Evolutionary conservation across 1,140 invertebrate species (phyloP), one percentile per base, ranked within the genome.

Genomic region (Zeugodacus cucurbitae): DNA sequence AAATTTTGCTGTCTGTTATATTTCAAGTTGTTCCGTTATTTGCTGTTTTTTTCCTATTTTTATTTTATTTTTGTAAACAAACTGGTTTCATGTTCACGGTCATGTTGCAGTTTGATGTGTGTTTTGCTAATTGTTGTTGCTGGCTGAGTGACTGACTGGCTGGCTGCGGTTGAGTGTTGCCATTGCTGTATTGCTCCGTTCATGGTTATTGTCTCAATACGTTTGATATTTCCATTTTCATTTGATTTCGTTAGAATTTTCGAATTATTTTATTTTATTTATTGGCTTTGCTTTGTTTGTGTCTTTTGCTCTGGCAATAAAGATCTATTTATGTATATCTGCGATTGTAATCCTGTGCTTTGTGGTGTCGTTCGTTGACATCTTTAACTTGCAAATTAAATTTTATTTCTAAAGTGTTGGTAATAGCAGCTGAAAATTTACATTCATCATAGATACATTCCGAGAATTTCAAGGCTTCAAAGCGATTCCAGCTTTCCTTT

Each of bases 51-150:
- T 41, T 22, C 34, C 14, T 34, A 3, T 34, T 67, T 67, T 67
- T 67, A 29, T 67, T 67, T 26, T 64, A n/a, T 64, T 70, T 44
- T 82, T 82, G 74, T 82, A 26, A 82, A 82, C 74, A 82, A 82
- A 82, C 44, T 82, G 44, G 6, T 14, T 82, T 82, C 74, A 82
- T 82, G 74, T 82, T 82, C 74, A 82, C 74, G 74, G 74, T 82
- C 74, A 82, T 82, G 74, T 82, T 48, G 74, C 74, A 48, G 41
- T 48, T 82, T 82, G 41, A 48, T 82, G 74, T 82, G 74, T 78
- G 41, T 82, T 62, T 62, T 29, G 34, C n/a, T 82, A 82, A 82
- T 82, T 82, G 74, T 82, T 82, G 74, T 82, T 82, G 74, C 14
- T 37, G 4, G 74, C 20, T 37, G 22, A n/a, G n/a, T n/a, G n/a